Evolutionary conservation across 2,113 vertebrate species (phyloP).

Genomic region (Eulemur macaco): DNA sequence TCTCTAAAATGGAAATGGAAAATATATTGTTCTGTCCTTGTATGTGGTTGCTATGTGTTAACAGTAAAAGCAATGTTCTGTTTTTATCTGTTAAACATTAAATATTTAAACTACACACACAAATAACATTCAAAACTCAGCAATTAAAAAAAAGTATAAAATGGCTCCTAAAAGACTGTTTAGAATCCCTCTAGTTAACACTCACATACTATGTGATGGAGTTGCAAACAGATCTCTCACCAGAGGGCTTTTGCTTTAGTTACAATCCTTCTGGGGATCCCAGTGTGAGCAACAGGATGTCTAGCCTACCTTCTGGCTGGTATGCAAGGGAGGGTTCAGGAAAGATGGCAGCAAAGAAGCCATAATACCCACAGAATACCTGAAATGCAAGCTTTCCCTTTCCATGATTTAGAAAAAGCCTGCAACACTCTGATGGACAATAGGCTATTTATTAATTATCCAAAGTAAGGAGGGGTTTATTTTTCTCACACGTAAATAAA

Average conservation of each 20-base stretch:
- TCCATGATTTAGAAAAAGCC: background rate
- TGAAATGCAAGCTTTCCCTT: background rate
- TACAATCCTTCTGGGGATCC: background rate
- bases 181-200: background rate
- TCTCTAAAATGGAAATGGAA: slow-evolving; percentile 1
- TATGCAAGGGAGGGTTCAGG: background rate
- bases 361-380: background rate
- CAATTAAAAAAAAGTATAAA: background rate
- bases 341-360: background rate
- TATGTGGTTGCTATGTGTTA: background rate
- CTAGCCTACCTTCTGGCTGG: background rate
- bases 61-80: background rate
- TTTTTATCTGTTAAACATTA: background rate
- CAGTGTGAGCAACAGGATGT: background rate
- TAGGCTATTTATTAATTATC: background rate
- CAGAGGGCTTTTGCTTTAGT: slow-evolving; percentile 7
- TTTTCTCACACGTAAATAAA: background rate
- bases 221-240: background rate
- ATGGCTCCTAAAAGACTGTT: slow-evolving; percentile 40
- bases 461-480: background rate
- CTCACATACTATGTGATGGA: background rate
- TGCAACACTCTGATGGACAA: background rate
- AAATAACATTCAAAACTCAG: background rate
- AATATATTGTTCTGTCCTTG: background rate
- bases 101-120: slow-evolving; percentile 44